phyloP scores from a whole-genome alignment of 2,797 vertebrate species.

The Scarus forsteni region DNA sequence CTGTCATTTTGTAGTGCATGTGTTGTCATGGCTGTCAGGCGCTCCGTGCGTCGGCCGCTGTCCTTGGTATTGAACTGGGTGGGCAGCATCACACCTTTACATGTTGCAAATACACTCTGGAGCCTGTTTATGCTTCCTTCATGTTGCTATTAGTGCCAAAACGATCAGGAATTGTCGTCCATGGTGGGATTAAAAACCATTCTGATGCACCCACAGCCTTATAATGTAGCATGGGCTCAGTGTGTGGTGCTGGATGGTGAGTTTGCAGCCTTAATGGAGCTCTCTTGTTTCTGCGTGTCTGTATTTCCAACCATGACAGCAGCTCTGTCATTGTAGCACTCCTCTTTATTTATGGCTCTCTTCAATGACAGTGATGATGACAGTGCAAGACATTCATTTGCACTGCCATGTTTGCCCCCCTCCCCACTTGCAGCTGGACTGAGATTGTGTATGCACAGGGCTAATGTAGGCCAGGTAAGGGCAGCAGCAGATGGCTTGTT shows the following conservation, averaged over 20 bases:
- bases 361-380: constrained; percentile 56
- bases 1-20: constrained; percentile 61
- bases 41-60: constrained; percentile 77
- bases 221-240: constrained; percentile 16
- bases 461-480: constrained; percentile 74
- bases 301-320: constrained; percentile 12
- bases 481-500: constrained; percentile 74
- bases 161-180: constrained; percentile 16
- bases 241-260: constrained; percentile 31
- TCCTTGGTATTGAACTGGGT: constrained; percentile 84
- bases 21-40: constrained; percentile 79
- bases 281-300: constrained; percentile 15
- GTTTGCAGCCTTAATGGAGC: constrained; percentile 28
- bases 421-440: constrained; percentile 24
- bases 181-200: constrained; percentile 1
- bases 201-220: constrained; percentile 28
- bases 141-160: constrained; percentile 5
- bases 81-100: constrained; percentile 65
- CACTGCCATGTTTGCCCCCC: constrained; percentile 7
- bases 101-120: constrained; percentile 31
- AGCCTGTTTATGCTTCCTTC: constrained; percentile 20
- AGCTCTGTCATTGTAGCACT: constrained; percentile 31
- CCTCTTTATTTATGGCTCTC: constrained; percentile 8
- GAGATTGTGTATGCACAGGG: constrained; percentile 31
- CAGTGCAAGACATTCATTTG: constrained; percentile 53